phyloP scores from a whole-genome alignment of 2,888 invertebrate species.

The Empis stercorea region DNA sequence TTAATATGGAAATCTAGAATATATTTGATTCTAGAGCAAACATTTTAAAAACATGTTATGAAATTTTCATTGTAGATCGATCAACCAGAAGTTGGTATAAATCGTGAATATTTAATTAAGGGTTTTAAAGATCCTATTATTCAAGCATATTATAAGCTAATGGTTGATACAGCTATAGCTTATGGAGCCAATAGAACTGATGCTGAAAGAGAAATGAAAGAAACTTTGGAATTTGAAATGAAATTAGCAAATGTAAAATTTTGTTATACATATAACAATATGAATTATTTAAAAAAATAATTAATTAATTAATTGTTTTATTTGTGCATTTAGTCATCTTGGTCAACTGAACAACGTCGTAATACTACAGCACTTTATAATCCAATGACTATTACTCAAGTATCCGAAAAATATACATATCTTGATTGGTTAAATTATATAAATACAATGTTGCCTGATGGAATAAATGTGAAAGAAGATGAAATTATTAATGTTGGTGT shows the following conservation, averaged over 20 bases:
- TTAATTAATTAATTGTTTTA: no score
- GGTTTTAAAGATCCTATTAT: constrained; percentile 66
- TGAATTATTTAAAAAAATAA: no score
- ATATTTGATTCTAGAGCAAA: no score
- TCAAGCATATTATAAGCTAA: constrained; percentile 63
- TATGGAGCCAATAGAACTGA: constrained; percentile 57
- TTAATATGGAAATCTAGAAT: no score
- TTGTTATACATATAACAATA: no score
- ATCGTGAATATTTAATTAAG: constrained; percentile 65
- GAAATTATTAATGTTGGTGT: constrained; percentile 70
- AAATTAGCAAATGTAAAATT: constrained; percentile 75
- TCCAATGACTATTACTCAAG: constrained; percentile 62
- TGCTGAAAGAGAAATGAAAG: constrained; percentile 54
- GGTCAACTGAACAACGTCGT: constrained; percentile 70
- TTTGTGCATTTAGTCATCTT: constrained; percentile 66
- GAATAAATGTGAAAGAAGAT: constrained; percentile 42
- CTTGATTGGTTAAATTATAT: constrained; percentile 48
- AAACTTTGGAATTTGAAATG: constrained; percentile 72
- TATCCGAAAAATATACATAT: constrained; percentile 54
- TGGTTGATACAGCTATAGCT: constrained; percentile 68
- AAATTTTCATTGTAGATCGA: constrained; percentile 50
- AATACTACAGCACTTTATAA: constrained; percentile 84
- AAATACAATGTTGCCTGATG: constrained; percentile 55
- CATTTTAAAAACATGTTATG: no score
- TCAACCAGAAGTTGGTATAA: constrained; percentile 64